phyloP scores from a whole-genome alignment of 2,888 invertebrate species.

The Polyommatus icarus region DNA sequence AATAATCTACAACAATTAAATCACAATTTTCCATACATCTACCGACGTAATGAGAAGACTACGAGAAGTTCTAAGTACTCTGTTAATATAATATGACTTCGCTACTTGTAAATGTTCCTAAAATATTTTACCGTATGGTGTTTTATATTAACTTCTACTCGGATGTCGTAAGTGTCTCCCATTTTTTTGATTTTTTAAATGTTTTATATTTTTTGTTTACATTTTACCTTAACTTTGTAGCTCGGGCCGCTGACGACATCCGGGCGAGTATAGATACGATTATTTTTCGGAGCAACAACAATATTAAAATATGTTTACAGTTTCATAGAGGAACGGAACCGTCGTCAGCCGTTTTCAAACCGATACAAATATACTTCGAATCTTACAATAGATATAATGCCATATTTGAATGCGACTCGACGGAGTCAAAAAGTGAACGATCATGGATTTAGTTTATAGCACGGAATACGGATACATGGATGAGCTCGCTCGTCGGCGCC shows the following conservation, averaged over 20 bases:
- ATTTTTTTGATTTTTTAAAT: slow-evolving; percentile 59
- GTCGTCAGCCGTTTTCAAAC: slow-evolving; percentile 30
- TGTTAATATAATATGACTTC: slow-evolving; percentile 62
- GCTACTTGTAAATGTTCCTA: slow-evolving; percentile 75
- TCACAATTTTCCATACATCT: slow-evolving; percentile 72
- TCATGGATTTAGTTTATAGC: slow-evolving; percentile 23
- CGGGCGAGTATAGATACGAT: slow-evolving; percentile 69
- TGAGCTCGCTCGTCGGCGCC: slow-evolving; percentile 36
- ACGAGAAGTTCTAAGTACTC: slow-evolving; percentile 70
- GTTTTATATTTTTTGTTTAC: slow-evolving; percentile 55
- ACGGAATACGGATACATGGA: neutral
- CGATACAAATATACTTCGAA: slow-evolving; percentile 15
- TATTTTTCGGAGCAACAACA: slow-evolving; percentile 58
- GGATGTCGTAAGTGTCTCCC: slow-evolving; percentile 76
- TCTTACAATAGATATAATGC: slow-evolving; percentile 25
- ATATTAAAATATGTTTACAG: slow-evolving; percentile 68
- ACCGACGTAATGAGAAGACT: slow-evolving; percentile 59
- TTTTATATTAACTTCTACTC: slow-evolving; percentile 65
- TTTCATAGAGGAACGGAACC: slow-evolving; percentile 53
- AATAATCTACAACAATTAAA: slow-evolving; percentile 76
- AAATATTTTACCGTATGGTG: slow-evolving; percentile 62
- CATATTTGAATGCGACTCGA: slow-evolving; percentile 30
- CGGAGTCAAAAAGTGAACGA: slow-evolving; percentile 19
- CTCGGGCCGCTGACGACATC: slow-evolving; percentile 77
- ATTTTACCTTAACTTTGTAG: slow-evolving; percentile 69